These are phyloP conservation scores for Drosophila aldrichi DNA, from an alignment of 2,888 invertebrate genomes.

Conservation along the genomic window DNA sequence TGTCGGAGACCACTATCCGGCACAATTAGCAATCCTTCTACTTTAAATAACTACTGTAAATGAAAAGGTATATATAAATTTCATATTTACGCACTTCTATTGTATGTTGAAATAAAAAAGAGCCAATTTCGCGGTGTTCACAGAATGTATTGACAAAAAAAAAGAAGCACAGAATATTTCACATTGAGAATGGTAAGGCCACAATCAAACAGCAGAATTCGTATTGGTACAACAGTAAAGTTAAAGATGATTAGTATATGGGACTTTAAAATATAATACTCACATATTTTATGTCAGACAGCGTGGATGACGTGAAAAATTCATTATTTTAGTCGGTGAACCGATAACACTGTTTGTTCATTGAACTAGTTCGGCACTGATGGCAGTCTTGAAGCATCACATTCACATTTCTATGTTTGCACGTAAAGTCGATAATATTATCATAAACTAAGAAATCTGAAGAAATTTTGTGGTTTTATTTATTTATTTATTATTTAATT, in stretches of 20 bases:
- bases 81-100: slow-evolving; percentile 3
- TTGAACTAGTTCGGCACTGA: slow-evolving; percentile 47
- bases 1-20: slow-evolving; percentile 7
- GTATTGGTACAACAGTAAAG: slow-evolving; percentile 6
- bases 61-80: not conserved
- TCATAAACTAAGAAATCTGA: not conserved
- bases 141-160: slow-evolving; percentile 2
- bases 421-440: not conserved
- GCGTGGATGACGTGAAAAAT: slow-evolving; percentile 65
- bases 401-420: not conserved
- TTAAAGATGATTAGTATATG: slow-evolving; percentile 2
- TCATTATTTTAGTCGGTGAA: slow-evolving; percentile 61
- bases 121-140: slow-evolving; percentile 10
- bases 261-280: slow-evolving; percentile 43
- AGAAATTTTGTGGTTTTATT: not conserved
- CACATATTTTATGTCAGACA: slow-evolving; percentile 52
- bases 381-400: not conserved
- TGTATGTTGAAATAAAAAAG: slow-evolving; percentile 5
- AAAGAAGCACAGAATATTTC: not conserved
- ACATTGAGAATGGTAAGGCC: not conserved
- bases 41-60: slow-evolving; percentile 10
- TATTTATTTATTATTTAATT: not conserved
- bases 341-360: slow-evolving; percentile 42
- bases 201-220: slow-evolving; percentile 13
- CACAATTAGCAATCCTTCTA: slow-evolving; percentile 1